Conservation (phyloP, 2,113 vertebrate species). For the Phaetusa simplex region DNA sequence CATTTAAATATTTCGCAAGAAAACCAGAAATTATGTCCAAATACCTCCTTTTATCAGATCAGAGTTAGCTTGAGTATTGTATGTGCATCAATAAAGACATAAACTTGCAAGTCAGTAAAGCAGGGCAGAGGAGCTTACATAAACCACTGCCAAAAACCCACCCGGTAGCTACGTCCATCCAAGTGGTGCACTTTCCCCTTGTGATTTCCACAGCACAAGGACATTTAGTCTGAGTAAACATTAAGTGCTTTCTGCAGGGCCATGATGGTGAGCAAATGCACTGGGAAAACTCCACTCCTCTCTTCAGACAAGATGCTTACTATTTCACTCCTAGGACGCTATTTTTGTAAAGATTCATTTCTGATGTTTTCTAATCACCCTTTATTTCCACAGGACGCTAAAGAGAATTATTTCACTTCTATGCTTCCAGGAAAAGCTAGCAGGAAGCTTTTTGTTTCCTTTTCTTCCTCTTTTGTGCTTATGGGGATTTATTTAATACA, state of each 20-base stretch:
- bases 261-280: neutral
- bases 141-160: neutral
- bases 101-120: neutral
- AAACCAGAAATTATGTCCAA: neutral
- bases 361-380: neutral
- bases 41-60: neutral
- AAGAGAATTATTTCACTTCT: conserved; percentile 22
- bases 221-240: neutral
- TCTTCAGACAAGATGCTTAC: neutral
- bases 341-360: neutral
- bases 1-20: neutral
- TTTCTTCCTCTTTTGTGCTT: conserved; percentile 48
- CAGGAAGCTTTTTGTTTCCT: conserved; percentile 56
- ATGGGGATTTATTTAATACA: conserved; percentile 58
- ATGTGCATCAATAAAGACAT: neutral
- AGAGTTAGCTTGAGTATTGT: neutral
- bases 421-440: conserved; percentile 49
- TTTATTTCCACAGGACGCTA: neutral
- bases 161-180: neutral
- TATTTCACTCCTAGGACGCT: neutral
- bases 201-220: neutral
- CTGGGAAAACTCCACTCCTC: neutral
- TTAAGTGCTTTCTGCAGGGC: neutral
- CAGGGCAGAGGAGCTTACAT: neutral
- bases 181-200: neutral